These are phyloP conservation scores for Polydrusus cervinus DNA, from an alignment of 2,888 invertebrate species.

Conservation along the genomic window DNA sequence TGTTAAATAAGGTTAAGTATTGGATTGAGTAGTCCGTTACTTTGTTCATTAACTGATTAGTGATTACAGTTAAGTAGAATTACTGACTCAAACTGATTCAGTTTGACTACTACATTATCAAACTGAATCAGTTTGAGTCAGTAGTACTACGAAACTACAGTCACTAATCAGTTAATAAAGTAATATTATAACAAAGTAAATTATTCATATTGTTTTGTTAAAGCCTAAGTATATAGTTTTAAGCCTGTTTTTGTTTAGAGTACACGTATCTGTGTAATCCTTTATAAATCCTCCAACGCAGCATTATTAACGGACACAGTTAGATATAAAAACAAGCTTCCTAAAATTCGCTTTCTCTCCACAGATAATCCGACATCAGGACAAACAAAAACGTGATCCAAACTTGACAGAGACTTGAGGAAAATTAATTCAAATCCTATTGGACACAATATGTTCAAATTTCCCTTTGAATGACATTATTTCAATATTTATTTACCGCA, in stretches of 20 bases:
- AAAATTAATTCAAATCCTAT: conserved; percentile 37
- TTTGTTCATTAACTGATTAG: no score
- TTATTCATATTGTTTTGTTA: no score
- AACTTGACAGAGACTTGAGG: conserved; percentile 27
- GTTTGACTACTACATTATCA: no score
- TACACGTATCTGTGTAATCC: conserved; percentile 9
- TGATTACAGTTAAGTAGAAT: no score
- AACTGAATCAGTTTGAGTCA: no score
- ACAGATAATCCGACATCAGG: conserved; percentile 40
- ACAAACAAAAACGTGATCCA: conserved; percentile 42
- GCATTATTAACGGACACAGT: conserved; percentile 22
- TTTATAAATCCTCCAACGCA: conserved; percentile 1
- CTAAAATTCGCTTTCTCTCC: conserved; percentile 33
- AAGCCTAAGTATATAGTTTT: background rate
- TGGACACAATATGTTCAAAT: conserved; percentile 33
- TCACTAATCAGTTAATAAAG: no score
- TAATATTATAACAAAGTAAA: no score
- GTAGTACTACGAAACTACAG: no score
- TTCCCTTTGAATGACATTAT: conserved; percentile 31
- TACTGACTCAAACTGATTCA: no score
- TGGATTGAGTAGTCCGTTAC: no score
- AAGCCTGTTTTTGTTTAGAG: background rate
- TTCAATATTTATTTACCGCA: conserved; percentile 2
- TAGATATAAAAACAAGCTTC: conserved; percentile 10
- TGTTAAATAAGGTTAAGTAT: no score